Percentiles rank a stretch among this genome's conserved stretches.
Evolutionary conservation across 2,888 invertebrate genomes (phyloP).

Genomic region (Chloroclysta siterata): DNA sequence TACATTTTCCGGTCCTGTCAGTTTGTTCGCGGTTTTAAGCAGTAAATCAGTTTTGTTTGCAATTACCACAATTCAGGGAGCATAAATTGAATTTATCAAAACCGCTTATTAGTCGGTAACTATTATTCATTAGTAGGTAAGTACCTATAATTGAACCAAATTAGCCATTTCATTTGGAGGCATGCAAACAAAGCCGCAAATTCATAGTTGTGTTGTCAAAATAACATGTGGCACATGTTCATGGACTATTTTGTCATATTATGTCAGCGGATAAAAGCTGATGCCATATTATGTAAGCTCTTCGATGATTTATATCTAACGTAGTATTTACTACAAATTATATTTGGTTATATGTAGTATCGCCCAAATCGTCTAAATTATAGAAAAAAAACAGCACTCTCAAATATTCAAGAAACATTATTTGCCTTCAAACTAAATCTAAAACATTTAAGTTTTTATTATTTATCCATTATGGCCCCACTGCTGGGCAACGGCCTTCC

Average conservation of each 20-base stretch:
- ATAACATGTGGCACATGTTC: not conserved
- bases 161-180: conserved; percentile 13
- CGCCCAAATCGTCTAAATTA: not conserved
- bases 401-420: too few species aligned
- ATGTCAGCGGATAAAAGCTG: not conserved
- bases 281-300: not conserved
- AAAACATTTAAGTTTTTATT: too few species aligned
- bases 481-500: too few species aligned
- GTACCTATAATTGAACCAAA: conserved; percentile 11
- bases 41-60: conserved; percentile 9
- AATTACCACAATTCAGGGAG: conserved; percentile 6
- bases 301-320: not conserved
- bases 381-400: not conserved
- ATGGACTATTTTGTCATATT: too few species aligned
- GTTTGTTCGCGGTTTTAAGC: not conserved
- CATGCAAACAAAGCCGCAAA: conserved; percentile 15
- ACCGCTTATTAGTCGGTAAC: conserved; percentile 24
- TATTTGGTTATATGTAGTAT: not conserved
- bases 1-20: too few species aligned
- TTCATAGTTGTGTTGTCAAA: conserved; percentile 13
- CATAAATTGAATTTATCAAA: conserved; percentile 15
- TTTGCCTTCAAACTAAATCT: too few species aligned
- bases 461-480: too few species aligned
- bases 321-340: not conserved
- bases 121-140: conserved; percentile 12